Evolutionary conservation across 2,113 vertebrate genomes (phyloP).

Genomic region (Bostrychus sinensis): DNA sequence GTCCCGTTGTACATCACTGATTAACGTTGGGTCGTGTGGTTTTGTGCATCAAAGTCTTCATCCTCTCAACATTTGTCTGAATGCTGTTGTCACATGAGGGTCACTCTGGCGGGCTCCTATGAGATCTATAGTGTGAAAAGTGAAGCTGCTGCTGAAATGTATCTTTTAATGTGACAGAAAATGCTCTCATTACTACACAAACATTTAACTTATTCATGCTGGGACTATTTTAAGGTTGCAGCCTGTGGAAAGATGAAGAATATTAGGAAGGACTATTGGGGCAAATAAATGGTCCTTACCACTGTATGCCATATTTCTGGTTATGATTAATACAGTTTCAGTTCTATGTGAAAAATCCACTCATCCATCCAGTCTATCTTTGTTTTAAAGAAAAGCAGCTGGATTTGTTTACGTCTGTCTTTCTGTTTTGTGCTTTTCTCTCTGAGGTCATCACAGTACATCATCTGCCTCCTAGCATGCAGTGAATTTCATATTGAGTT

Average conservation of each 20-base stretch:
- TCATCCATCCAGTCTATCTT: too few relatives aligned
- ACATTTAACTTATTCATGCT: constrained; percentile 29
- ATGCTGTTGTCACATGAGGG: constrained; percentile 24
- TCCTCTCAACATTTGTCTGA: constrained; percentile 34
- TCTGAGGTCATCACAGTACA: too few relatives aligned
- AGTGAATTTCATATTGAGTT: too few relatives aligned
- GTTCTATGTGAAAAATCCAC: too few relatives aligned
- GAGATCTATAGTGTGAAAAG: constrained; percentile 21
- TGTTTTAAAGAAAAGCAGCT: too few relatives aligned
- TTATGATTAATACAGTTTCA: too few relatives aligned
- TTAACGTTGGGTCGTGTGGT: neutral
- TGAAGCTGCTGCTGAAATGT: constrained; percentile 15
- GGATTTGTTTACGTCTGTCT: too few relatives aligned
- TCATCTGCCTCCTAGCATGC: too few relatives aligned
- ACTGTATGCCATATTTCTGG: too few relatives aligned
- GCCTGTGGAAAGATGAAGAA: constrained; percentile 29
- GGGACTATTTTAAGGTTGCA: constrained; percentile 28
- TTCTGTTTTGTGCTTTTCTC: too few relatives aligned
- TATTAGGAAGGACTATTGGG: neutral
- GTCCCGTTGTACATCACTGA: constrained; percentile 1
- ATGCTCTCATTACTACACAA: neutral
- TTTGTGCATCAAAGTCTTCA: constrained; percentile 10
- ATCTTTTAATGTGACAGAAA: too few relatives aligned
- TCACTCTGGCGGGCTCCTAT: constrained; percentile 8
- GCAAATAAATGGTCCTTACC: too few relatives aligned